These are phyloP conservation scores for Morone saxatilis DNA, from an alignment of 2,113 vertebrate species.

Conservation along the genomic window DNA sequence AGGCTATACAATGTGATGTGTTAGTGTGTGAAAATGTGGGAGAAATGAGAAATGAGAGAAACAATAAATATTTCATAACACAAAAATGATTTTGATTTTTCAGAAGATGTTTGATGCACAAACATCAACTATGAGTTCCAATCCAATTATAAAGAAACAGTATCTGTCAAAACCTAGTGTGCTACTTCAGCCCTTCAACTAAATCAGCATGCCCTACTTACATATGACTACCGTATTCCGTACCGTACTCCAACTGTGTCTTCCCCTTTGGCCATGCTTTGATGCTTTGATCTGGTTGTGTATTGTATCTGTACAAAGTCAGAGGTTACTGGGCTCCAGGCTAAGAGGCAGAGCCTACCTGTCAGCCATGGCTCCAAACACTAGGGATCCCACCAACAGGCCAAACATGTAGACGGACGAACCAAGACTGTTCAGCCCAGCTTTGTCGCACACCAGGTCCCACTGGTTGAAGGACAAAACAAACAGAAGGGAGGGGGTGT, in stretches of 20 bases:
- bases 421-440: constrained; percentile 76
- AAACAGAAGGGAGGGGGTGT: background rate
- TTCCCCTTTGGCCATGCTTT: constrained; percentile 4
- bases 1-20: background rate
- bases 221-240: constrained; percentile 5
- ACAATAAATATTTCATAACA: background rate
- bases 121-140: background rate
- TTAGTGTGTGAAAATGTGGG: background rate
- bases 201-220: constrained; percentile 4
- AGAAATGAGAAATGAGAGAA: background rate
- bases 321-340: background rate
- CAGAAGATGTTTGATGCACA: background rate
- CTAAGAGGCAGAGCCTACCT: constrained; percentile 66
- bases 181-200: constrained; percentile 1
- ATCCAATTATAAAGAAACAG: background rate
- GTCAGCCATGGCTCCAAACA: constrained; percentile 85
- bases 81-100: background rate
- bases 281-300: constrained; percentile 13
- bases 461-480: constrained; percentile 70
- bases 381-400: constrained; percentile 80
- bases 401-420: constrained; percentile 86
- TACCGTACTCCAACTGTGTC: background rate
- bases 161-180: background rate
- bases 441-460: constrained; percentile 83
- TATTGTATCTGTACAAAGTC: background rate